Conservation (phyloP, 2,888 invertebrate genomes). For the Megamerina dolium region DNA sequence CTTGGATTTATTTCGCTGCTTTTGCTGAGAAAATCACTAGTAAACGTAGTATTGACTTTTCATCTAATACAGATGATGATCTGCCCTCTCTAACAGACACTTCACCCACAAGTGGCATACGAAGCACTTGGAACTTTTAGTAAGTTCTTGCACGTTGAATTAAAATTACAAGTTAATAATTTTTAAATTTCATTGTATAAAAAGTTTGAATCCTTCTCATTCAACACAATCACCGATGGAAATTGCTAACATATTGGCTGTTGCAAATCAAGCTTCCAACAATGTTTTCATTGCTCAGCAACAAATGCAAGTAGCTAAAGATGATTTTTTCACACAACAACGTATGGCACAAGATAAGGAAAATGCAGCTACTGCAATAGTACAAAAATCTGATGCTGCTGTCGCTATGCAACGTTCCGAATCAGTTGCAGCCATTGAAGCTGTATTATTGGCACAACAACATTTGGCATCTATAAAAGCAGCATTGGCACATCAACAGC, state of each 20-base stretch:
- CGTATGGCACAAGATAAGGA: slow-evolving; percentile 66
- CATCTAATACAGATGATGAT: too few species aligned
- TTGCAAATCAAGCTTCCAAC: slow-evolving; percentile 65
- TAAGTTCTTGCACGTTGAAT: too few species aligned
- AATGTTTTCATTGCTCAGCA: slow-evolving; percentile 66
- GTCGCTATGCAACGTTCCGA: slow-evolving; percentile 61
- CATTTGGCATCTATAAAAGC: slow-evolving; percentile 64
- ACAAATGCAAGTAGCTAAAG: slow-evolving; percentile 65
- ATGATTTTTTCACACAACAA: slow-evolving; percentile 64
- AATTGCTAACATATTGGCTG: slow-evolving; percentile 64
- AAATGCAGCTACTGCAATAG: slow-evolving; percentile 59
- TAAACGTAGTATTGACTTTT: too few species aligned
- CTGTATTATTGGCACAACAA: slow-evolving; percentile 62
- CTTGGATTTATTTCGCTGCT: too few species aligned
- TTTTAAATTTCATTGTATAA: too few species aligned
- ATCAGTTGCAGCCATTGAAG: slow-evolving; percentile 59
- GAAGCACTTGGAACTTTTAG: too few species aligned
- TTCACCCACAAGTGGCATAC: too few species aligned
- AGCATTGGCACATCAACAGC: slow-evolving; percentile 64
- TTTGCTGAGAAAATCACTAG: too few species aligned
- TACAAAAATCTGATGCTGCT: slow-evolving; percentile 60
- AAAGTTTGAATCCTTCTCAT: too few species aligned
- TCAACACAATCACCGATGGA: slow-evolving; percentile 55
- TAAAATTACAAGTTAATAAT: too few species aligned
- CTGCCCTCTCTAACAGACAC: too few species aligned